Evolutionary conservation across 2,113 vertebrate genomes (phyloP), one percentile per base, ranked within the genome.

Genomic region (Scophthalmus maximus): DNA sequence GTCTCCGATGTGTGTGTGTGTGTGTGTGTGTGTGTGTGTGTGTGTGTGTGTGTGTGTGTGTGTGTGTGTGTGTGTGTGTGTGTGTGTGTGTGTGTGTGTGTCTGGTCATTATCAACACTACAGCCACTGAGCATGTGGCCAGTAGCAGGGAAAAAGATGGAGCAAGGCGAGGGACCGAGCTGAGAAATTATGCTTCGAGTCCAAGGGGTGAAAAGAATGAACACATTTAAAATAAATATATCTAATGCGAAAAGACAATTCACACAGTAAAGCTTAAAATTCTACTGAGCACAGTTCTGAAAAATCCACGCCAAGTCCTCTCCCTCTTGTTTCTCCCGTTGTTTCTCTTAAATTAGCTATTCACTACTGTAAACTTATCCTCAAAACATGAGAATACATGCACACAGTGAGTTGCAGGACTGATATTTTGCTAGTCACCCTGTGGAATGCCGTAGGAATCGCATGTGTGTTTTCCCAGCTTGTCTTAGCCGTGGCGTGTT

Each of bases 401-500:
- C 42, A 65, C 62, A 50, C 63, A 73, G 20, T 47, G 44, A 53
- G 57, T 70, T 77, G 62, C 52, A 78, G 40, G 27, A 42, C 23
- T 22, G 46, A 63, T 42, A 78, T 83, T 65, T 40, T 61, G 64
- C 51, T 68, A 56, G 49, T 73, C 57, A 51, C 29, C 50, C 23
- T n/a, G 62, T 79, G 75, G 75, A 84, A 86, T 82, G 72, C 46
- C 18, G 40, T 60, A 44, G 47, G 70, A 78, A 73, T 68, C 17
- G 4, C 52, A 55, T 66, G 79, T 75, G 81, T 90, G 81, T 90
- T 89, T 92, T 87, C 85, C 87, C 83, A 88, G 84, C 84, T 82
- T 85, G 78, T 79, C 79, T 81, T 80, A 61, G 76, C 79, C 70
- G 69, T 79, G 90, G 86, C 63, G 67, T 87, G 85, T 89, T 91